phyloP scores from a whole-genome alignment of 2,113 vertebrate species.

The Caloenas nicobarica region DNA sequence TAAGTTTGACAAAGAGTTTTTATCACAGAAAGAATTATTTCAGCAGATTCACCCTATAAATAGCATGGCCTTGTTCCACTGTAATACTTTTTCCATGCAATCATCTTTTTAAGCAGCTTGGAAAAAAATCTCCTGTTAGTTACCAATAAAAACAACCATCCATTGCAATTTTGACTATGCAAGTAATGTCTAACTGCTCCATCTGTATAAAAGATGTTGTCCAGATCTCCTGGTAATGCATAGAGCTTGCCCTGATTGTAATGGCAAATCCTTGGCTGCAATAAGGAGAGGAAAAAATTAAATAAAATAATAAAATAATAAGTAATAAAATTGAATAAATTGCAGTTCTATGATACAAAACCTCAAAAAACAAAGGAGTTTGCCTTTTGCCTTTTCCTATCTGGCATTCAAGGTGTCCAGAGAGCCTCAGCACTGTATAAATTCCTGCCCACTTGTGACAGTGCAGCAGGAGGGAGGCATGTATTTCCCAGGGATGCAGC shows the following conservation, averaged over 20 bases:
- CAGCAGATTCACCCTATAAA: not conserved
- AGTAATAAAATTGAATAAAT: not conserved
- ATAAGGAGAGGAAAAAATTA: not conserved
- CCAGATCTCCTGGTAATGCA: not conserved
- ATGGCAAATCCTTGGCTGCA: not conserved
- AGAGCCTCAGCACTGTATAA: not conserved
- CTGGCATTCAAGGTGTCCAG: not conserved
- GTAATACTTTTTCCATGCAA: not conserved
- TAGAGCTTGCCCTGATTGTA: not conserved
- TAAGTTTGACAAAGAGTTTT: not conserved
- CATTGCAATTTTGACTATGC: not conserved
- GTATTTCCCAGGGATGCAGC: not conserved
- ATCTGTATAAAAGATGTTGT: constrained; percentile 19
- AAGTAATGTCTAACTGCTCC: not conserved
- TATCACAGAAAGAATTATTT: not conserved
- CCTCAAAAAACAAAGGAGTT: not conserved
- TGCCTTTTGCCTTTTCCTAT: not conserved
- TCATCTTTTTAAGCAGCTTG: not conserved
- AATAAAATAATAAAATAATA: not conserved
- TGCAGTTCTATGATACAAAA: not conserved
- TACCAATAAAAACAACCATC: not conserved
- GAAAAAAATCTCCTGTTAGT: not conserved
- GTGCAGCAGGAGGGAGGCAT: not conserved
- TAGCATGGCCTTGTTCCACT: not conserved
- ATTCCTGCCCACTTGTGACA: not conserved